Evolutionary conservation across 2,113 vertebrate genomes (phyloP), one percentile per base, ranked within the genome.

Genomic region (Psephotus haematonotus): DNA sequence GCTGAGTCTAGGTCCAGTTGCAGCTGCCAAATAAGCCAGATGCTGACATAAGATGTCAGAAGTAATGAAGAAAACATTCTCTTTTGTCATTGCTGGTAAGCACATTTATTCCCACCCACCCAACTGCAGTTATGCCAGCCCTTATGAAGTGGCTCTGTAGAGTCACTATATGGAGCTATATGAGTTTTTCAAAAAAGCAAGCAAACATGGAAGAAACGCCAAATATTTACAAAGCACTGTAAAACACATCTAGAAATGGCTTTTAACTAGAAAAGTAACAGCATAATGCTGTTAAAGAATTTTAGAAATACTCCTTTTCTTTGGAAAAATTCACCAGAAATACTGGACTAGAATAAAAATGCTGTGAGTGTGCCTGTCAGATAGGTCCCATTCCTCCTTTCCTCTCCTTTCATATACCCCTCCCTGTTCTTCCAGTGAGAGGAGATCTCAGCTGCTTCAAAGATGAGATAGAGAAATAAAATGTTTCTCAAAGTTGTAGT

Each of bases 221-320:
- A 94, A 94, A 49, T 83, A 88, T 88, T 92, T 88, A 75, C 64
- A 81, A 78, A 96, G 39, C 35, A 37, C 59, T 86, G 84, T 23
- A 62, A 92, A 79, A 44, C 44, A 16, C 12, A 15, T 84, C 52
- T 68, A 81, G 64, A 93, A 94, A 90, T 33, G 13, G 25, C 62
- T 86, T 43, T 75, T 86, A 80, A 25, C 29, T 78, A 20, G 37
- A 57, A 23, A 52, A 64, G n/a, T 65, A 87, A 62, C 31, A 85
- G 31, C 35, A 72, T 65, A 72, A 84, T 41, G 64, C 17, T 62
- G 4, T 24, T 25, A 44, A 74, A 75, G 65, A 80, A 53, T 57
- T 92, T 74, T 57, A 72, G 33, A 95, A 90, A 91, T 67, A 33
- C 3, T 79, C 14, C 9, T 81, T 71, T 77, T 44, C 17, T 44